Conservation (phyloP, 1,140 invertebrate genomes). For the Drosophila sturtevanti region DNA sequence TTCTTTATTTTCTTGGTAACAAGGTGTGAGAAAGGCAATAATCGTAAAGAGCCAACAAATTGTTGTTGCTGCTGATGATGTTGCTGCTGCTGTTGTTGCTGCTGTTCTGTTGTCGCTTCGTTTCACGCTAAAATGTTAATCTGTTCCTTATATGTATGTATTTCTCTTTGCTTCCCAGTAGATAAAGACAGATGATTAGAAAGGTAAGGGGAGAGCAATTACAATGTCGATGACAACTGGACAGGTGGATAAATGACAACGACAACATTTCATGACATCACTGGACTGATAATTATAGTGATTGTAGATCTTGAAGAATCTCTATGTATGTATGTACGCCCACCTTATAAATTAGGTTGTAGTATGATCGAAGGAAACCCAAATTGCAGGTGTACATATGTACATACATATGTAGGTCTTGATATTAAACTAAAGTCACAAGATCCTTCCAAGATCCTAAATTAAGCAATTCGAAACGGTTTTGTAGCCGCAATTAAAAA, state of each 20-base stretch:
- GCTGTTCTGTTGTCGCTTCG: slow-evolving; percentile 31
- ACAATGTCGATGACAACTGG: slow-evolving; percentile 38
- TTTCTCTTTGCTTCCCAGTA: slow-evolving; percentile 20
- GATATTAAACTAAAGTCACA: neutral
- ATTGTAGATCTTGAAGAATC: neutral
- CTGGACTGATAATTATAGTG: neutral
- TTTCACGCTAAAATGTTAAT: slow-evolving; percentile 78
- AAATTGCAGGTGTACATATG: too few relatives aligned
- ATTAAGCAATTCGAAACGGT: too few relatives aligned
- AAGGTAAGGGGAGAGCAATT: slow-evolving; percentile 37
- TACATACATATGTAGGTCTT: too few relatives aligned
- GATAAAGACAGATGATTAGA: neutral
- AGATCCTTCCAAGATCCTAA: neutral
- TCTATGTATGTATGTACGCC: neutral
- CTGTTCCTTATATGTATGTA: slow-evolving; percentile 65
- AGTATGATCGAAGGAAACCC: too few relatives aligned
- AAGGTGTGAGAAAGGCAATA: slow-evolving; percentile 82
- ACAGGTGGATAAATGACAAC: slow-evolving; percentile 12
- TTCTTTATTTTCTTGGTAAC: slow-evolving; percentile 81
- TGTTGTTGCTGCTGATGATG: slow-evolving; percentile 60
- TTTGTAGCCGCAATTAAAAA: too few relatives aligned
- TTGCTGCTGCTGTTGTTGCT: slow-evolving; percentile 19
- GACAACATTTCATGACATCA: slow-evolving; percentile 29
- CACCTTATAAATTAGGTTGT: too few relatives aligned
- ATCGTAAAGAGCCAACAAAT: slow-evolving; percentile 82